A percentile compares a stretch with the other conserved stretches of the same genome.
Evolutionary conservation across 2,797 vertebrate genomes (phyloP).

Genomic region (Echeneis naucrates): DNA sequence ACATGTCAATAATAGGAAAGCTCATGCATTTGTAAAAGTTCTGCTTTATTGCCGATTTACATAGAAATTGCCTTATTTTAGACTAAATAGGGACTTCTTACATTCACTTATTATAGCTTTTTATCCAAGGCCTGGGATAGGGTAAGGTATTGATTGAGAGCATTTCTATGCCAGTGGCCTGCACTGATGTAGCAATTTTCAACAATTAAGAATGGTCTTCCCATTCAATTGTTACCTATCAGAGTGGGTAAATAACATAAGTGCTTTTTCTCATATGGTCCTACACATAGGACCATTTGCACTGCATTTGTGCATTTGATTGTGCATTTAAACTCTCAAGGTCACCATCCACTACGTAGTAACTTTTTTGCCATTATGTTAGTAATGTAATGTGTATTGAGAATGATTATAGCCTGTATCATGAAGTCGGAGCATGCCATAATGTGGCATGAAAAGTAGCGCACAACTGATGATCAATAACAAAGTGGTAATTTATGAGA

Average conservation of each 20-base stretch:
- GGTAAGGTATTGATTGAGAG: conserved; percentile 65
- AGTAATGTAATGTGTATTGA: too few relatives aligned
- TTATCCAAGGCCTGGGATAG: conserved; percentile 69
- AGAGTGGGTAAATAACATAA: neutral
- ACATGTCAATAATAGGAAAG: conserved; percentile 95
- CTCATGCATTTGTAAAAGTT: conserved; percentile 96
- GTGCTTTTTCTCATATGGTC: neutral
- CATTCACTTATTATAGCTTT: conserved; percentile 74
- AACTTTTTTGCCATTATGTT: too few relatives aligned
- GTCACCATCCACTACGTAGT: too few relatives aligned
- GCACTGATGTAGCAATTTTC: conserved; percentile 42
- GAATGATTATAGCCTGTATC: too few relatives aligned
- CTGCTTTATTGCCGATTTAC: conserved; percentile 99
- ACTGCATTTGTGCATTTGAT: too few relatives aligned
- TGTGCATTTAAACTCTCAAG: too few relatives aligned
- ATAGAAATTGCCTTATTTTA: conserved; percentile 99
- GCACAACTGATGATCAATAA: too few relatives aligned
- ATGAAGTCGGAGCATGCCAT: too few relatives aligned
- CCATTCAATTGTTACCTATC: conserved; percentile 20
- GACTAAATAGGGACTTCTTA: conserved; percentile 88
- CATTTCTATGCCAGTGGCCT: conserved; percentile 26
- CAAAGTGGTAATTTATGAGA: too few relatives aligned
- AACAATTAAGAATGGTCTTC: conserved; percentile 42
- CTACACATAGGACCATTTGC: neutral
- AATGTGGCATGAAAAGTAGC: too few relatives aligned